Base-by-base conservation (phyloP, 1,140 invertebrate genomes). In the Listronotus bonariensis region DNA sequence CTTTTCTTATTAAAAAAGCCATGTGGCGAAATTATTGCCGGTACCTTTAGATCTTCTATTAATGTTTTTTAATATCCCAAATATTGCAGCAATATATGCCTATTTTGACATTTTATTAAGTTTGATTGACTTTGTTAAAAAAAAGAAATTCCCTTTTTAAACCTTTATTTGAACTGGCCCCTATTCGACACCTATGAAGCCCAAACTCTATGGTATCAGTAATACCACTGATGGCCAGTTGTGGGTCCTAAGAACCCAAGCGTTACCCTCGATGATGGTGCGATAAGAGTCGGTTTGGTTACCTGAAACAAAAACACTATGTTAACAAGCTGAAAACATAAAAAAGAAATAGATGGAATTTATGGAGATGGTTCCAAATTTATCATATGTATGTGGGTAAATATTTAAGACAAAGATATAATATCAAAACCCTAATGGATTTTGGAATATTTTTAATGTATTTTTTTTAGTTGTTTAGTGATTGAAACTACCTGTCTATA, bases 251-350 rank as follows among this genome's bases (percentile, higher is more conserved):
- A 26, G 20, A 53, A 34, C 17, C 40, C 36, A 52, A 61, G 52
- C 51, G 58, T 46, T 61, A 8, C 48, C 49, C 26, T 34, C 31
- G 46, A 59, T 41, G 48, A 42, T 43, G 49, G 6, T 18, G 40
- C 49, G 59, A 62, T 62, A 62, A 62, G 12, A 54, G 59, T 62
- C 59, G 59, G 59, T 42, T 52, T 49, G 49, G 59, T 62, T 62
- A 62, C 59, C 59, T 62, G 59, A 10, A 62, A 62, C 49, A 54
- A 61, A 49, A 62, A 62, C 59, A 62, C 18, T 62, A 62, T 62
- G 59, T 62, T 62, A 62, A 62, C 59, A 62, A 62, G 59, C 49
- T 62, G 51, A 45, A 54, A 62, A 62, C 59, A 62, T 62, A 62
- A 62, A 54, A 62, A 62, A 62, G 14, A 31, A 62, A 62, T 52